Evolutionary conservation across 2,113 vertebrate genomes (phyloP), one percentile per base, ranked within the genome.

Genomic region (Tretioscincus oriximinensis): DNA sequence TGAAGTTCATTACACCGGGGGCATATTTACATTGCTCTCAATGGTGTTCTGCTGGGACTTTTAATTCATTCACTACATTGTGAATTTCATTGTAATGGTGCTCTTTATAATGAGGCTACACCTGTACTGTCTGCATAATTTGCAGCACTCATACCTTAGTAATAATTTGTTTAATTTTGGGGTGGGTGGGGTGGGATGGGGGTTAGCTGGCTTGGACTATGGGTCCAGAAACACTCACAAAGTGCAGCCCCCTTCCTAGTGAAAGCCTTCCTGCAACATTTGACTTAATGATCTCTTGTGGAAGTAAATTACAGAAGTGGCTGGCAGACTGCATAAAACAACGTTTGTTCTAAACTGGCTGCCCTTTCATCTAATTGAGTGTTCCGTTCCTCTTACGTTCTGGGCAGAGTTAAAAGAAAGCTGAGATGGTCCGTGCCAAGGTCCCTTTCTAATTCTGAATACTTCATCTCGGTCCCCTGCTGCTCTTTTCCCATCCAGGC

Each of bases 291-390:
- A 76, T 82, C 73, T 81, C 31, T 26, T 51, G n/a, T n/a, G 49
- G 54, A 73, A 58, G 67, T 82, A 76, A 41, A 76, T 81, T 81
- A 65, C n/a, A 31, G 21, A 68, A 45, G 66, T 76, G 68, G 80
- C 45, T 65, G 69, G 54, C 51, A 63, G 73, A 65, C 64, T 69
- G n/a, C 54, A 82, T 61, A 76, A 82, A 68, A 70, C 24, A 69
- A 28, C 65, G 63, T 75, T 82, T 82, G 65, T 82, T 82, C 58
- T 69, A 76, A 82, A 76, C 31, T 76, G 80, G 64, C 74, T 82
- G 73, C 73, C 80, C 65, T 82, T 76, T 82, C 65, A 8, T 70
- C 70, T 82, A 82, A 82, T 76, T 76, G 80, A 76, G 80, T 51
- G 66, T 76, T 66, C 80, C 14, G 7, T 76, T 7, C 10, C n/a